Conservation (phyloP, 2,888 invertebrate species). For the Sminthurinus aureus region DNA sequence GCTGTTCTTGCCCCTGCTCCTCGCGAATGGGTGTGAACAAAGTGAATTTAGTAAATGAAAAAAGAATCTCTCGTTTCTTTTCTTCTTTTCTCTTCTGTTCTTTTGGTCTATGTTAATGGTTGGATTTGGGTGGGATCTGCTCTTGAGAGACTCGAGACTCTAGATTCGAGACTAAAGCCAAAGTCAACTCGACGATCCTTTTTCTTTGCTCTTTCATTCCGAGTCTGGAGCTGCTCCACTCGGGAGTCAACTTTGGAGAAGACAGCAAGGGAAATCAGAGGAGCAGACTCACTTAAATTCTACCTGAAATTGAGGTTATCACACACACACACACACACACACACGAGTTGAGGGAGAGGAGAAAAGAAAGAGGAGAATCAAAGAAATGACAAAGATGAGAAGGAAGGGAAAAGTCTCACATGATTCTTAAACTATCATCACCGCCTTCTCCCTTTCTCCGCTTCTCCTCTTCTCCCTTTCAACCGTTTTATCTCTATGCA, state of each 20-base stretch:
- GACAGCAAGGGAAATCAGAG: too few species aligned
- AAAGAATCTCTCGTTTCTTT: not conserved
- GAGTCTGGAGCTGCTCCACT: not conserved
- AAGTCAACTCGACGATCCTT: too few species aligned
- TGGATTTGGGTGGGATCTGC: not conserved
- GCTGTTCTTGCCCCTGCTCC: not conserved
- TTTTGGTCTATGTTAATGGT: not conserved
- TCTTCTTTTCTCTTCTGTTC: not conserved
- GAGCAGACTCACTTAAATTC: not conserved
- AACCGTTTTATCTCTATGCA: conserved; percentile 32
- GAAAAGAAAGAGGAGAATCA: conserved; percentile 9
- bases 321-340: too few species aligned
- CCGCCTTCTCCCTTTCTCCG: not conserved
- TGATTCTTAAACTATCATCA: conserved; percentile 38
- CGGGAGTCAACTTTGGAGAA: too few species aligned
- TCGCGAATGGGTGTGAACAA: conserved; percentile 19
- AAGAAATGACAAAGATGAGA: not conserved
- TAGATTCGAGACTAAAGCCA: too few species aligned
- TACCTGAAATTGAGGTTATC: conserved; percentile 23
- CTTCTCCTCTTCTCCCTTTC: not conserved
- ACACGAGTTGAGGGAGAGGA: not conserved
- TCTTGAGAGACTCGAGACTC: not conserved
- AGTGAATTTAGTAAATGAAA: conserved; percentile 20
- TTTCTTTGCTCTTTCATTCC: not conserved
- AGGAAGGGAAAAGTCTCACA: conserved; percentile 6